These are phyloP conservation scores for Electrophaes corylata DNA, from an alignment of 2,888 invertebrate genomes.

Conservation along the genomic window DNA sequence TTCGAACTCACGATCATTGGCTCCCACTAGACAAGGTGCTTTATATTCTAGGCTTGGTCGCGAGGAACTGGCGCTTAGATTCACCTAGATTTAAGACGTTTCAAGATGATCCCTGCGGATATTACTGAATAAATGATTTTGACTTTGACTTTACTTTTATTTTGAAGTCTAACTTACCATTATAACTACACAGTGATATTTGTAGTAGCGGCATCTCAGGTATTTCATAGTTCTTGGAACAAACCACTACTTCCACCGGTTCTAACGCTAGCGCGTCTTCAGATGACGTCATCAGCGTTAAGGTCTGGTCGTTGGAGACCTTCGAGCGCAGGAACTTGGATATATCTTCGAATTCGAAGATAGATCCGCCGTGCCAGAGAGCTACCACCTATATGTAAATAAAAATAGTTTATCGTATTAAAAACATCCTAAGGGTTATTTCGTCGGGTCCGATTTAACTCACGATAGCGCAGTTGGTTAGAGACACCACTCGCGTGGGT, in stretches of 20 bases:
- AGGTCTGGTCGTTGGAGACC: conserved; percentile 56
- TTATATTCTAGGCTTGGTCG: too few species aligned
- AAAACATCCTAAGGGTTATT: background rate
- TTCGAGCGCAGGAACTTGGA: conserved; percentile 58
- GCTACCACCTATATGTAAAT: conserved; percentile 62
- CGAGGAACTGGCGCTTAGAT: too few species aligned
- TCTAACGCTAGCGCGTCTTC: conserved; percentile 69
- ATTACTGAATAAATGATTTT: too few species aligned
- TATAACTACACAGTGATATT: conserved; percentile 66
- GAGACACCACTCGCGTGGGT: too few species aligned
- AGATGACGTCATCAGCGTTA: conserved; percentile 64
- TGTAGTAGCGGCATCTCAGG: conserved; percentile 72
- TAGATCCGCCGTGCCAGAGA: conserved; percentile 72
- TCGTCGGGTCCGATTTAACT: too few species aligned
- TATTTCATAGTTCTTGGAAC: conserved; percentile 61
- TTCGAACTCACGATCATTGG: too few species aligned
- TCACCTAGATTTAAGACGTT: too few species aligned
- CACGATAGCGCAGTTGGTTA: too few species aligned
- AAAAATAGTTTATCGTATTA: too few species aligned
- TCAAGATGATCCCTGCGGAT: too few species aligned
- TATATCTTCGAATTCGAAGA: conserved; percentile 66
- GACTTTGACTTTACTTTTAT: too few species aligned
- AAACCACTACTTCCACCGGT: conserved; percentile 69
- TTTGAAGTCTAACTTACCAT: conserved; percentile 49
- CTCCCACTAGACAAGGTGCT: too few species aligned